Base-by-base conservation (phyloP, 2,888 invertebrate genomes). In the Amphipoea lucens region DNA sequence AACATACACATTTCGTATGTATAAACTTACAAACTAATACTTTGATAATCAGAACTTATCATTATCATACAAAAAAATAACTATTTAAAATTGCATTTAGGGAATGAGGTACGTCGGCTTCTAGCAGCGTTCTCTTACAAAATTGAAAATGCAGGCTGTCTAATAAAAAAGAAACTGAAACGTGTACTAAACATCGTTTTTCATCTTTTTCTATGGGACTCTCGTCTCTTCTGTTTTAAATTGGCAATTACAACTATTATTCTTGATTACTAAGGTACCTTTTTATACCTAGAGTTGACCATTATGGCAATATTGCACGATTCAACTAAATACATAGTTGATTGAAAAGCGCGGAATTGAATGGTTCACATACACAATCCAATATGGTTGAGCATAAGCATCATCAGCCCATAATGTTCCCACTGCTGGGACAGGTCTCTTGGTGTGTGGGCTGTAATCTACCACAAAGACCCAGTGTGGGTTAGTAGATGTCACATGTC, bases 1-100 rank as follows among this genome's bases (percentile, higher is more conserved):
- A 85, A 88, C 90, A 90, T 89, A 90, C 90, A 80, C 66, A 77
- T 75, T 70, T 63, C 72, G 86, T 90, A 90, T 87, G 89, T 78
- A 40, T 74, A 74, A 79, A 86, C 91, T 90, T 90, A 91, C 66
- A 86, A 82, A 72, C 86, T 88, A 87, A 89, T 87, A 89, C 86
- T 89, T 88, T 83, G 60, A 76, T 76, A 78, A 72, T 85, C 79
- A 83, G 83, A 89, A 84, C 81, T 83, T 85, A 82, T 73, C n/a
- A 42, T 83, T 85, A 82, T 73, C n/a, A 42, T 78, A 76, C n/a
- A 40, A 85, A 89, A 81, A 81, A 78, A 78, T 79, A 79, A 45
- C 65, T 83, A 68, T 82, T 82, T 81, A 69, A 79, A 79, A 81
- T 77, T 87, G 88, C 80, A 75, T 85, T 74, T 74, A 70, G 68